phyloP scores from a whole-genome alignment of 2,888 invertebrate genomes.

The Nysson spinosus region DNA sequence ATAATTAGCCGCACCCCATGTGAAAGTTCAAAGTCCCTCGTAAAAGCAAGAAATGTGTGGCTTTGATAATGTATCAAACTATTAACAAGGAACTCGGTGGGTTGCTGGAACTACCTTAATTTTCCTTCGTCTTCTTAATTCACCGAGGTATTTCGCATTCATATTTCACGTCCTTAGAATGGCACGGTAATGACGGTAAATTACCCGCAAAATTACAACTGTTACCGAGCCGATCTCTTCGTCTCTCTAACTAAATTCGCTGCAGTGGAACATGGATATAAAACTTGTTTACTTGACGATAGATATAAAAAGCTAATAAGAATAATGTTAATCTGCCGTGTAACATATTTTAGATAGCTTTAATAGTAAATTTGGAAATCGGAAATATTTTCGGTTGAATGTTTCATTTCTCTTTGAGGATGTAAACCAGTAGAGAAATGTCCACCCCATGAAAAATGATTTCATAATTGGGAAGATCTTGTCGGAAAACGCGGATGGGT shows the following conservation, averaged over 20 bases:
- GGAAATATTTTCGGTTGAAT: no score
- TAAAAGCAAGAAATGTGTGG: background rate
- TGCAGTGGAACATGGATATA: slow-evolving; percentile 9
- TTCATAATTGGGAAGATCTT: no score
- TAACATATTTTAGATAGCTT: no score
- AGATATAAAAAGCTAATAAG: slow-evolving; percentile 7
- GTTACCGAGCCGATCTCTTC: background rate
- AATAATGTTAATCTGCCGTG: no score
- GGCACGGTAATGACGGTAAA: slow-evolving; percentile 39
- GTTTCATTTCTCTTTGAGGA: no score
- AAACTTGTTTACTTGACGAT: slow-evolving; percentile 10
- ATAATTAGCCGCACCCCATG: background rate
- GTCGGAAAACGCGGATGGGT: no score
- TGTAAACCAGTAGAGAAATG: no score
- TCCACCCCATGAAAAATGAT: no score
- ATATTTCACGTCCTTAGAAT: background rate
- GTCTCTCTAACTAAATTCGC: slow-evolving; percentile 29
- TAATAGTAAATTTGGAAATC: no score
- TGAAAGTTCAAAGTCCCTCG: background rate
- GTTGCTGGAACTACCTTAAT: slow-evolving; percentile 25
- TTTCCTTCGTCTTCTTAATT: slow-evolving; percentile 46
- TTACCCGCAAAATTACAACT: slow-evolving; percentile 47
- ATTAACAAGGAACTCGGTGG: slow-evolving; percentile 26
- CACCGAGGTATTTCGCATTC: slow-evolving; percentile 45
- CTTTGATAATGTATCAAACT: background rate